These are phyloP conservation scores for Entelurus aequoreus DNA, from an alignment of 2,113 vertebrate genomes.

Conservation along the genomic window DNA sequence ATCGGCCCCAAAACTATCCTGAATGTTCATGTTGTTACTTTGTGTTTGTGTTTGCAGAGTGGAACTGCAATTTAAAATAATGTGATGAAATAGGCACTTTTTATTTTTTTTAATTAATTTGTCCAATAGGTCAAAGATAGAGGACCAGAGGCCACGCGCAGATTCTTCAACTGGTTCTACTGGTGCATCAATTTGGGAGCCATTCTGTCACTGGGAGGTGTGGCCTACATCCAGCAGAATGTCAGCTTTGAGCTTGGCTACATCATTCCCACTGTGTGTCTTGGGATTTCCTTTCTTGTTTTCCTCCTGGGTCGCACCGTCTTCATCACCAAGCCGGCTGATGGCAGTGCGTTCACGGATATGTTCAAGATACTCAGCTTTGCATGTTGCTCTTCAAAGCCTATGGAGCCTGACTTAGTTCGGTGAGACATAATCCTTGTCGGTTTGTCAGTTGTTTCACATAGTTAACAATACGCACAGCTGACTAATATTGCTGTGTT, in stretches of 20 bases:
- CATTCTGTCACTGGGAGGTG: constrained; percentile 85
- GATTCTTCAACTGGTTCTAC: constrained; percentile 99
- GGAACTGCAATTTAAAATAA: not conserved
- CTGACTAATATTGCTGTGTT: not conserved
- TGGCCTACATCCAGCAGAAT: constrained; percentile 95
- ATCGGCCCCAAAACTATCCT: too few relatives aligned
- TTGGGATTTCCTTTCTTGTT: constrained; percentile 84
- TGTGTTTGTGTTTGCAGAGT: not conserved
- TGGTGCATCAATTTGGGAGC: constrained; percentile 98
- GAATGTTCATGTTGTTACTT: not conserved
- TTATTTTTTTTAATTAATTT: not conserved
- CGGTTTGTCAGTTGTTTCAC: not conserved
- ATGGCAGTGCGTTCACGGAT: constrained; percentile 91
- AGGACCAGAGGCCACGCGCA: constrained; percentile 88
- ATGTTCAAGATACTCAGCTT: constrained; percentile 82
- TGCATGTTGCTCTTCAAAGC: constrained; percentile 73
- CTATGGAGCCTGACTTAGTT: constrained; percentile 48
- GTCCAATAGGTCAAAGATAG: constrained; percentile 85
- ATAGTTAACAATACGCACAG: too few relatives aligned
- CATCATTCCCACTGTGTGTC: constrained; percentile 81
- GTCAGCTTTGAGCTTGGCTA: constrained; percentile 81
- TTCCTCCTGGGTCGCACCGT: constrained; percentile 83
- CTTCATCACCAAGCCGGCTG: constrained; percentile 89
- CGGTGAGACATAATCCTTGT: constrained; percentile 51
- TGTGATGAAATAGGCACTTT: too few relatives aligned